Base-by-base conservation (phyloP, 1,140 invertebrate genomes). In the Drosophila pseudoobscura region DNA sequence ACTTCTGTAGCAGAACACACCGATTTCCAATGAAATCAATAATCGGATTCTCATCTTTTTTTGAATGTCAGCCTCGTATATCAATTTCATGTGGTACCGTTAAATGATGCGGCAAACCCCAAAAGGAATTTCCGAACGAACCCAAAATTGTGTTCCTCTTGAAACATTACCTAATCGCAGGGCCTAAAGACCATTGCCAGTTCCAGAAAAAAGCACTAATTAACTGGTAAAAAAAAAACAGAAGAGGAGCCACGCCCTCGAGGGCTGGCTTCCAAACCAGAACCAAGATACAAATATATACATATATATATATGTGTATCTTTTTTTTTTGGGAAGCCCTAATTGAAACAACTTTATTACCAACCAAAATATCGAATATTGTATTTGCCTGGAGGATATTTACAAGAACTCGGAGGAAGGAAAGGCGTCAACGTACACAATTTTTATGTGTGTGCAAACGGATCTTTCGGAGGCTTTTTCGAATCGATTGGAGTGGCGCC, bases 371-470 rank as follows among this genome's bases (percentile, higher is more conserved):
- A 39, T 39, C 5, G 35, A 39, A 39, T 53, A 49, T 63, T 56
- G 7, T 29, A 54, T 31, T 54, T 61, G 57, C 68, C 82, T 66
- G 57, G 53, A 77, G 82, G 65, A 69, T 60, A 59, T 78, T 85
- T 73, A 82, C 78, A 69, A 66, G 56, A 26, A 52, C 20, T 20
- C 20, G 20, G 20, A 2, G 2, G 53, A 39, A 45, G 82, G 24
- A 26, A 66, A 85, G 82, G 82, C 82, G 83, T 85, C 78, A 85
- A 87, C 78, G 75, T 63, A 49, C 11, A 39, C 11, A 59, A 66
- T 47, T 57, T 75, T 82, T 87, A 88, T 85, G 78, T 87, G 78
- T 87, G 78, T 82, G 78, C 78, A 70, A 88, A 82, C 63, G 78
- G 78, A 87, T 85, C 65, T 77, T 69, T 73, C 53, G 53, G 41